Evolutionary conservation across 1,140 invertebrate species (phyloP).

Genomic region (Diorhabda elongata): DNA sequence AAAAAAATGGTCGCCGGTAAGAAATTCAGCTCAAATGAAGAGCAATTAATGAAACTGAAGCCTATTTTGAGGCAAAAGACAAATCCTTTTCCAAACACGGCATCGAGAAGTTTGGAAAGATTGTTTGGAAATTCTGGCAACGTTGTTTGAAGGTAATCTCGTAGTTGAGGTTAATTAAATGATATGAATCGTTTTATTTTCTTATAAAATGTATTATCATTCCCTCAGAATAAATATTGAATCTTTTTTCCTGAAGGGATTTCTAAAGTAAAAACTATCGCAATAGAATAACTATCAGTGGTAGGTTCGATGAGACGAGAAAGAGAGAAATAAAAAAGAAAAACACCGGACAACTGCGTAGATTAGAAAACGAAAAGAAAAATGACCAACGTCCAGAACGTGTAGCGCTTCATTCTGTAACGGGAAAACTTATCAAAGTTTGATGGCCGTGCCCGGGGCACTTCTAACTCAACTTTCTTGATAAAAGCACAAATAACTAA

Average conservation of each 20-base stretch:
- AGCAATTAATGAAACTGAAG: too few species aligned
- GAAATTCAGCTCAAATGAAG: too few species aligned
- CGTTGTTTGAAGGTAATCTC: too few species aligned
- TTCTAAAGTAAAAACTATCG: background rate
- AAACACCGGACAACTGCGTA: constrained; percentile 38
- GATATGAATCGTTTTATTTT: background rate
- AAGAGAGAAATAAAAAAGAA: constrained; percentile 22
- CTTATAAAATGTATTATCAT: background rate
- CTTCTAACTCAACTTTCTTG: constrained; percentile 44
- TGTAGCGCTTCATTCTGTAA: constrained; percentile 37
- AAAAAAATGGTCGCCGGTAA: too few species aligned
- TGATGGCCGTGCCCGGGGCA: constrained; percentile 41
- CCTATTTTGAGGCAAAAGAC: too few species aligned
- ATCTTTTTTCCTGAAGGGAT: background rate
- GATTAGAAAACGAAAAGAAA: constrained; percentile 52
- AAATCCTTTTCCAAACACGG: too few species aligned
- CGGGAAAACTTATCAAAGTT: constrained; percentile 48
- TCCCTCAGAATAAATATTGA: background rate
- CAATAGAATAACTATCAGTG: background rate
- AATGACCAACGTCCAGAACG: constrained; percentile 50
- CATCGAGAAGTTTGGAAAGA: too few species aligned
- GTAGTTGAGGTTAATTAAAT: too few species aligned
- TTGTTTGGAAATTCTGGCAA: too few species aligned
- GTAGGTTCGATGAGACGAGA: background rate
- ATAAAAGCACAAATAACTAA: constrained; percentile 47